Evolutionary conservation across 1,140 invertebrate species (phyloP).

Genomic region (Macrostomum lignano): DNA sequence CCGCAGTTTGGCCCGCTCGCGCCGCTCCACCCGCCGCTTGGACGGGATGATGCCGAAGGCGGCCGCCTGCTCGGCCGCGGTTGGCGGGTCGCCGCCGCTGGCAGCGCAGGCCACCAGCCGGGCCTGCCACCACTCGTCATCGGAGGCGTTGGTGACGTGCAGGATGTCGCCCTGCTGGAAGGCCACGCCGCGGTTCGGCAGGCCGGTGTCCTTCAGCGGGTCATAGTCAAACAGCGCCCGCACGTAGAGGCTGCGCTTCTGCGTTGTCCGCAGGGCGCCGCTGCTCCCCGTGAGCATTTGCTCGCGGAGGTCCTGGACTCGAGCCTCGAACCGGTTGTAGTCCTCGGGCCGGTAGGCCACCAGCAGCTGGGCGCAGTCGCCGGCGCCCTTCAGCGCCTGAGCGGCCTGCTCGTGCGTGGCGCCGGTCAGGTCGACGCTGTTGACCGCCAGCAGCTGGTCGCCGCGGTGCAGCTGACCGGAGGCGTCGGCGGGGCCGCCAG

Average conservation of each 20-base stretch:
- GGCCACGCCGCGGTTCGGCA: slow-evolving; percentile 68
- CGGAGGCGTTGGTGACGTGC: slow-evolving; percentile 88
- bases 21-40: slow-evolving; percentile 31
- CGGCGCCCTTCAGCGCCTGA: slow-evolving; percentile 67
- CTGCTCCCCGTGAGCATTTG: slow-evolving; percentile 21
- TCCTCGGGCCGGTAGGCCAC: slow-evolving; percentile 67
- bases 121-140: slow-evolving; percentile 99
- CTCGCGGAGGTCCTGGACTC: slow-evolving; percentile 67
- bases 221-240: slow-evolving; percentile 96
- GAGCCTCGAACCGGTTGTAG: slow-evolving; percentile 89
- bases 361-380: slow-evolving; percentile 40
- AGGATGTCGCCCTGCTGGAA: slow-evolving; percentile 86
- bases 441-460: slow-evolving; percentile 27
- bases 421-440: slow-evolving; percentile 50
- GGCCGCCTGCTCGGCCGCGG: slow-evolving; percentile 32
- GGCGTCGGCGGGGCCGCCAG: slow-evolving; percentile 72
- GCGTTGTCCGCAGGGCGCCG: slow-evolving; percentile 42
- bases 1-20: neutral
- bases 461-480: slow-evolving; percentile 48
- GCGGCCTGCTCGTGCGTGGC: slow-evolving; percentile 90
- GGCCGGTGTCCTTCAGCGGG: slow-evolving; percentile 70
- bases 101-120: slow-evolving; percentile 21
- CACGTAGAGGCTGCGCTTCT: slow-evolving; percentile 54
- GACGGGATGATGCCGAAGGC: slow-evolving; percentile 36
- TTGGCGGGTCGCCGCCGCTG: slow-evolving; percentile 9